Evolutionary conservation across 1,140 invertebrate species (phyloP).

Genomic region (Harlomillsia oculata): DNA sequence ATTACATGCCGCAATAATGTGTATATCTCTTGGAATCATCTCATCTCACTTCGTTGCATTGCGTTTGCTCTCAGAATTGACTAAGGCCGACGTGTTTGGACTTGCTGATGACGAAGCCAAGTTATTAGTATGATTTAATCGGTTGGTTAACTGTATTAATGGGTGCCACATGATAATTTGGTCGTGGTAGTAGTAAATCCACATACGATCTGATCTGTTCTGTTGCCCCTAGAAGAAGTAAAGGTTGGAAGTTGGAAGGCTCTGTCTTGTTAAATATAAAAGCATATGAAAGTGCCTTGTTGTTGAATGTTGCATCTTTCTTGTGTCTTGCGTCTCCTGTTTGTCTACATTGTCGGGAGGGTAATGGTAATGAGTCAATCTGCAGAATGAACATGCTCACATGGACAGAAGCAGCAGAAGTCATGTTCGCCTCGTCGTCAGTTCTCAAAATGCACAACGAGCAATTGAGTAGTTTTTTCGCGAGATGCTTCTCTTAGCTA

Average conservation of each 20-base stretch:
- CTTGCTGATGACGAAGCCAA: not conserved
- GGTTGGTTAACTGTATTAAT: constrained; percentile 10
- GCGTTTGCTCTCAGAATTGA: not conserved
- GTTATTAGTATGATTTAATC: constrained; percentile 13
- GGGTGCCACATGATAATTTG: not conserved
- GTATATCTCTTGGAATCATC: no score
- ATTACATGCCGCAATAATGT: no score
- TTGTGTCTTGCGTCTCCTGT: no score
- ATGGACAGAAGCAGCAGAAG: no score
- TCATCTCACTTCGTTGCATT: constrained; percentile 2
- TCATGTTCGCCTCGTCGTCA: no score
- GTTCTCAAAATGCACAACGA: no score
- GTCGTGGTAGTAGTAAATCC: constrained; percentile 6
- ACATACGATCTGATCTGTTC: not conserved
- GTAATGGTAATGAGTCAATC: constrained; percentile 5
- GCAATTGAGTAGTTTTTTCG: no score
- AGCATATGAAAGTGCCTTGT: no score
- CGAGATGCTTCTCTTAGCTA: no score
- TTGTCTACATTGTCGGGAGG: no score
- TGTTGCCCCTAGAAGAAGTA: constrained; percentile 4
- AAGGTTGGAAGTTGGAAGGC: not conserved
- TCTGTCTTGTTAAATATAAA: not conserved
- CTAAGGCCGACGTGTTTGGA: not conserved
- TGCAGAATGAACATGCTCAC: not conserved
- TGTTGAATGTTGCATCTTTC: no score